These are phyloP conservation scores for Dynastes maya DNA, from an alignment of 2,888 invertebrate genomes.

Conservation along the genomic window DNA sequence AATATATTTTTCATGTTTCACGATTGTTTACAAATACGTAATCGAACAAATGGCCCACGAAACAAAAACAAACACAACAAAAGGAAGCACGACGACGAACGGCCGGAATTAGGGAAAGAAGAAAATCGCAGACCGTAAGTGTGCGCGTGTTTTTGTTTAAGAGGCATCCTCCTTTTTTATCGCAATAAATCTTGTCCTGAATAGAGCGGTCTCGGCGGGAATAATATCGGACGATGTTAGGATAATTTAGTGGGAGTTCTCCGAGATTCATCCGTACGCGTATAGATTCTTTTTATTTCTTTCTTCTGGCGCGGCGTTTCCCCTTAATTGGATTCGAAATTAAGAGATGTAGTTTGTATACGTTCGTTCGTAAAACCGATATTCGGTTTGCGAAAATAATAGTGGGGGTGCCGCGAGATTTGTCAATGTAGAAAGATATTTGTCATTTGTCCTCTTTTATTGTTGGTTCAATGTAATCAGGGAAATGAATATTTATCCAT, in stretches of 20 bases:
- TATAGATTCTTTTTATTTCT: neutral
- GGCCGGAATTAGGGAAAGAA: conserved; percentile 16
- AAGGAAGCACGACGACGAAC: conserved; percentile 10
- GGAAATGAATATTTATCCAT: neutral
- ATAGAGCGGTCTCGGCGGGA: conserved; percentile 22
- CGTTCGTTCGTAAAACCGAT: neutral
- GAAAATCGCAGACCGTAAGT: conserved; percentile 21
- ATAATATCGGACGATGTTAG: conserved; percentile 45
- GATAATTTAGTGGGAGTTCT: conserved; percentile 44
- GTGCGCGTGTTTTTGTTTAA: conserved; percentile 39
- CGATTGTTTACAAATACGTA: conserved; percentile 34
- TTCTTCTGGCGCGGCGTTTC: neutral
- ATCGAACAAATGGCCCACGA: conserved; percentile 28
- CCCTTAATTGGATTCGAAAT: conserved; percentile 31
- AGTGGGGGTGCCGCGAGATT: neutral
- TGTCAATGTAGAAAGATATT: neutral
- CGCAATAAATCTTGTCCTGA: conserved; percentile 40
- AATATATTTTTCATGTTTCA: conserved; percentile 33
- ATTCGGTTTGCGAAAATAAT: neutral
- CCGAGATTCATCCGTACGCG: conserved; percentile 36
- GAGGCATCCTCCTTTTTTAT: conserved; percentile 31
- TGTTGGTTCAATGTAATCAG: no score
- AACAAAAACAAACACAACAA: neutral
- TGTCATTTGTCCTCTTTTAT: neutral
- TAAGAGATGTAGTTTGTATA: conserved; percentile 9